Base-by-base conservation (phyloP, 2,113 vertebrate species). In the Anolis sagrei region DNA sequence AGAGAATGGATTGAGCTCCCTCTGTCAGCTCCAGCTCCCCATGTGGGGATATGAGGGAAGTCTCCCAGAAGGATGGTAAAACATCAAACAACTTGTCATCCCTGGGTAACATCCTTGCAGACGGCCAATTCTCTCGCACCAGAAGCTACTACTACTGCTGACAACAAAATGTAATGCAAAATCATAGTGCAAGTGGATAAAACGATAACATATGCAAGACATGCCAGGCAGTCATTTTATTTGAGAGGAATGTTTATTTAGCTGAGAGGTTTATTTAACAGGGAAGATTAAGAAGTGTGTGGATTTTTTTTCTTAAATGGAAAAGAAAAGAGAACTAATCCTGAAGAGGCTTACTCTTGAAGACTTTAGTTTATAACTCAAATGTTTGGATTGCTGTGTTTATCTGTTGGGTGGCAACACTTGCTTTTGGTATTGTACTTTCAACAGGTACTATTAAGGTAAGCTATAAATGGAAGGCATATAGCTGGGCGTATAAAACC, bases 401-500 rank as follows among this genome's bases (percentile, higher is more conserved):
- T 86, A 54, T 86, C 27, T 58, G 72, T 82, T 49, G 73, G 79
- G n/a, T 76, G 62, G 85, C 85, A 86, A 81, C 44, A n/a, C 70
- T 58, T 73, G 48, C 62, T 81, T 84, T 91, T 86, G 81, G 80
- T 81, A 86, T 29, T 10, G n/a, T 75, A 74, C 48, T 76, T 66
- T 78, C 51, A 83, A 87, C 86, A 81, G 86, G 88, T 89, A 86
- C 77, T 77, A 81, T 86, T 84, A 80, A 87, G 83, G 79, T 70
- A 80, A 77, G 21, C 61, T 89, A 86, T 88, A 88, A 88, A 91
- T 89, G 87, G 83, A 83, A 82, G 27, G 66, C 73, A 78, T 73
- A 86, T 77, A 88, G 78, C 39, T 86, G 48, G 51, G 79, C 82
- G 79, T 76, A 75, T 49, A 79, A 82, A 87, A 58, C 54, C 70